phyloP scores from a whole-genome alignment of 2,113 vertebrate genomes.

The Hylia prasina region DNA sequence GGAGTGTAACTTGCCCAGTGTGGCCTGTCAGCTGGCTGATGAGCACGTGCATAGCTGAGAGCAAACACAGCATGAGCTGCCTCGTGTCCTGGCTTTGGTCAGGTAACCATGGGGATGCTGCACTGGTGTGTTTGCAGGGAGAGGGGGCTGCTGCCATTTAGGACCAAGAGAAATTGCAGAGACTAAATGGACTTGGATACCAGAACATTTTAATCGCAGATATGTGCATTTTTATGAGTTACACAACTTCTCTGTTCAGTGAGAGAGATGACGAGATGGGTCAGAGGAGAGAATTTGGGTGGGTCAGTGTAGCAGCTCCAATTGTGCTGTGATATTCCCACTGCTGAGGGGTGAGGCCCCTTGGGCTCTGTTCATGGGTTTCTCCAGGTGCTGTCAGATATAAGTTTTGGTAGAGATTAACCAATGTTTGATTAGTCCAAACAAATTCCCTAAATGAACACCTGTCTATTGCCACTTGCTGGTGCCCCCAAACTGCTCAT shows the following conservation, averaged over 20 bases:
- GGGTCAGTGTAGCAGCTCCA: fast-evolving
- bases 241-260: not conserved
- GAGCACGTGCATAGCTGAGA: not conserved
- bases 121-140: fast-evolving
- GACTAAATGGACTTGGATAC: not conserved
- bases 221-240: not conserved
- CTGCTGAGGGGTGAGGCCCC: not conserved
- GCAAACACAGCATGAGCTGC: not conserved
- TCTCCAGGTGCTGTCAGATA: not conserved
- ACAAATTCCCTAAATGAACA: not conserved
- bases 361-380: not conserved
- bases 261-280: not conserved
- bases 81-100: not conserved
- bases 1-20: not conserved
- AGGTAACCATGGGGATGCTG: not conserved
- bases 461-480: not conserved
- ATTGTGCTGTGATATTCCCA: fast-evolving
- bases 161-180: not conserved
- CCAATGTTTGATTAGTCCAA: not conserved
- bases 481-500: not conserved
- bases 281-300: not conserved
- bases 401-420: not conserved
- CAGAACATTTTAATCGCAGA: not conserved
- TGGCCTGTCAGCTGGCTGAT: not conserved
- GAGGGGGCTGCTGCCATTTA: not conserved